Conservation (phyloP, 2,797 vertebrate species). For the Sebastes steindachneri region DNA sequence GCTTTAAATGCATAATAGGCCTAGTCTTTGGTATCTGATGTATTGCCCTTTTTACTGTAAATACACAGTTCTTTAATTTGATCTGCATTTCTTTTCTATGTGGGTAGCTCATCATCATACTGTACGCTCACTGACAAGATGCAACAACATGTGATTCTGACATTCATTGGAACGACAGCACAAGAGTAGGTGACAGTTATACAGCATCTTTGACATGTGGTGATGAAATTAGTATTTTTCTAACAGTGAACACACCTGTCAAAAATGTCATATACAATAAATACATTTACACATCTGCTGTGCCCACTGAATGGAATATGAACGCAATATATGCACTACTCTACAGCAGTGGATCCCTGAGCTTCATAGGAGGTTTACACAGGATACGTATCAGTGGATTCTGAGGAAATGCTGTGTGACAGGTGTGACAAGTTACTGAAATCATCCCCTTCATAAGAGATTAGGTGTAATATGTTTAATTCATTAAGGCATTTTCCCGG, state of each 20-base stretch:
- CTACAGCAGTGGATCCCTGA: not conserved
- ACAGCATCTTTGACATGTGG: constrained; percentile 43
- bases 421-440: constrained; percentile 49
- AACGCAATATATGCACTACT: not conserved
- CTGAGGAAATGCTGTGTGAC: constrained; percentile 43
- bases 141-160: constrained; percentile 22
- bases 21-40: constrained; percentile 21
- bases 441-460: constrained; percentile 41
- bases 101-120: constrained; percentile 33
- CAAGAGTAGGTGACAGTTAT: constrained; percentile 46
- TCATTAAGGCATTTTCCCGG: constrained; percentile 39
- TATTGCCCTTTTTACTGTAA: constrained; percentile 48
- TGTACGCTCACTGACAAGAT: constrained; percentile 29
- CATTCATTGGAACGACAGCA: constrained; percentile 20
- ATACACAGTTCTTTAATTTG: constrained; percentile 29
- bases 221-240: constrained; percentile 61
- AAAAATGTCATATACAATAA: constrained; percentile 67
- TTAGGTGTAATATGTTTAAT: constrained; percentile 63
- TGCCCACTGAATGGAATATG: constrained; percentile 21
- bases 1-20: constrained; percentile 21
- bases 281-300: constrained; percentile 56
- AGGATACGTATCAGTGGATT: constrained; percentile 16
- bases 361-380: constrained; percentile 11
- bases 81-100: constrained; percentile 21
- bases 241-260: constrained; percentile 60